Evolutionary conservation across 1,140 invertebrate genomes (phyloP), one percentile per base, ranked within the genome.

Genomic region (Pseudomyrmex pallidus): DNA sequence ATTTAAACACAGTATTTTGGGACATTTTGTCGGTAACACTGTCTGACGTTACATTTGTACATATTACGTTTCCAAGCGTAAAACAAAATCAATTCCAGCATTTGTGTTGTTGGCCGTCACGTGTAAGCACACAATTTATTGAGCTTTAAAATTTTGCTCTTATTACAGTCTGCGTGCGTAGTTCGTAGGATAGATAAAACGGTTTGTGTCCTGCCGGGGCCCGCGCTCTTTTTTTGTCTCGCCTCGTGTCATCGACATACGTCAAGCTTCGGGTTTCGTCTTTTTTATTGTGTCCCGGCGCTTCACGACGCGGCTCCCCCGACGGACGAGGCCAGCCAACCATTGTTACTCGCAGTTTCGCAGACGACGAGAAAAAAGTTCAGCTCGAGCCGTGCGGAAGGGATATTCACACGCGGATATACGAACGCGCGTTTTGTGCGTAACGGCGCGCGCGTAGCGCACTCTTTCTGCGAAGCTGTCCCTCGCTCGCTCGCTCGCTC

Each of bases 211-310:
- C 20, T 15, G 35, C 10, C 17, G 5, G 22, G 63, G 17, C 2
- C 66, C 17, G 2, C 15, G 4, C 20, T 13, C 48, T 68, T 78
- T 70, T 20, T 66, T 3, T 17, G 12, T 74, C 64, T 68, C 35
- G 25, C 20, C 5, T 17, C 20, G 76, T 70, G 64, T 78, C 76
- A 78, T 78, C 66, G 76, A 59, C 76, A 78, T 70, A 70, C 54
- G 76, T 78, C 76, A 78, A 78, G 44, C 66, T 70, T 48, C 13
- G 15, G 64, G 7, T 20, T 57, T 46, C 76, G 44, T 78, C 64
- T 17, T 78, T 78, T 78, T 78, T 68, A 70, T 70, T 66, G 52
- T 78, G 44, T 78, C 20, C 46, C 64, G 17, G 5, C 20, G 52
- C 44, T 52, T 78, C 44, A 35, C 44, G 63, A 7, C 56, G n/a